Base-by-base conservation (phyloP, 2,888 invertebrate genomes). In the Spilarctia lutea region DNA sequence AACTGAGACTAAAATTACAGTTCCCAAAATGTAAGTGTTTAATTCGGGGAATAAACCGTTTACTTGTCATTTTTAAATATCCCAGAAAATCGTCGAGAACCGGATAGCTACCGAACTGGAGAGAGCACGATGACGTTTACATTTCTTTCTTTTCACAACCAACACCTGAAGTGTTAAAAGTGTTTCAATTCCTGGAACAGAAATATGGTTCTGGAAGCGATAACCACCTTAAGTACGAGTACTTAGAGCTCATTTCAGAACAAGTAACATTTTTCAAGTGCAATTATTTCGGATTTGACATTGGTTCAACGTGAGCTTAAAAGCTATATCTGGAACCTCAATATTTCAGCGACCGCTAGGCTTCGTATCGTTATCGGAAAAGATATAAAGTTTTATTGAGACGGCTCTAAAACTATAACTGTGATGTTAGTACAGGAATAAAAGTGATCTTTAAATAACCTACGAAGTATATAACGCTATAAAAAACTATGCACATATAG, bases 321-420 rank as follows among this genome's bases (percentile, higher is more conserved):
- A 75, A 63, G 48, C 33, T 68, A 63, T 75, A 69, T 73, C 75
- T 78, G 73, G 52, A 52, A 68, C 33, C 75, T 75, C 60, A 60
- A 73, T 75, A 80, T 75, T 74, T 70, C 74, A 74, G 71, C 79
- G 73, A 81, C 79, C 69, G 75, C 80, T 74, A 52, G 66, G 48
- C 72, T 67, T 67, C 45, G 75, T 73, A 72, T 74, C 76, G 66
- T 78, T 81, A 84, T 83, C 80, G 84, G 81, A 79, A 81, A 82
- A 82, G 71, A 72, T 52, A 85, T 84, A 85, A 85, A 81, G 35
- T 81, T 83, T 82, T 83, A 83, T 81, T 82, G 77, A 73, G 80
- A 78, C 76, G 35, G 74, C 76, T 78, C 73, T 74, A 77, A 78
- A 82, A 84, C 83, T 81, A 79, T 82, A 81, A 77, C 76, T 60